A percentile compares a stretch with the other conserved stretches of the same genome.
Conservation (phyloP, 2,797 vertebrate species). For the Oceanodroma leucorhoa region DNA sequence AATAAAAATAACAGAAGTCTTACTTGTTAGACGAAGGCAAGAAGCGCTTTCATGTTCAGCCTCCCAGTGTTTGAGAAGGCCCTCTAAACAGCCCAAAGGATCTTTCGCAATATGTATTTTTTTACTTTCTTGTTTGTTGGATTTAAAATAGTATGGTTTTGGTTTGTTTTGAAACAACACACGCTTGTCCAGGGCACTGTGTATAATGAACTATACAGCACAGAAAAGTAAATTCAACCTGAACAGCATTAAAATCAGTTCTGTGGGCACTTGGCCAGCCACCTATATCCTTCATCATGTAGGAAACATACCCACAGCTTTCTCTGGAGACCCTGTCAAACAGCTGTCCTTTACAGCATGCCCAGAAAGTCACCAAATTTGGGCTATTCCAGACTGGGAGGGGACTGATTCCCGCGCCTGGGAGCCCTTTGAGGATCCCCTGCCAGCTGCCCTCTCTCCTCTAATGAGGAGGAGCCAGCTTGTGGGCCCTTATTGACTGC, state of each 20-base stretch:
- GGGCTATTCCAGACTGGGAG: constrained; percentile 66
- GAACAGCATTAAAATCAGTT: constrained; percentile 65
- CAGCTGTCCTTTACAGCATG: constrained; percentile 68
- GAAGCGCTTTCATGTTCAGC: not conserved
- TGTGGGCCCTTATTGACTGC: constrained; percentile 66
- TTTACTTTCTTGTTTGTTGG: not conserved
- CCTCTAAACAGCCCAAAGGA: not conserved
- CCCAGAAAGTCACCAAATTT: constrained; percentile 70
- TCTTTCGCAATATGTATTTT: not conserved
- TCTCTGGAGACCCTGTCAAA: constrained; percentile 66
- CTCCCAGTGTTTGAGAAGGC: not conserved
- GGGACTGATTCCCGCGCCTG: constrained; percentile 56
- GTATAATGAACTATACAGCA: constrained; percentile 38
- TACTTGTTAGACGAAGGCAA: not conserved
- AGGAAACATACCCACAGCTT: constrained; percentile 66
- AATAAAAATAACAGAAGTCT: not conserved
- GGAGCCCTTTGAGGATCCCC: constrained; percentile 65
- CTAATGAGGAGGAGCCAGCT: constrained; percentile 69
- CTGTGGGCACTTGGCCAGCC: constrained; percentile 63
- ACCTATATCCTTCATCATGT: constrained; percentile 69
- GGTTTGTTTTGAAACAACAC: constrained; percentile 11
- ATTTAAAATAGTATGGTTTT: constrained; percentile 10
- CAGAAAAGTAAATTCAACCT: constrained; percentile 56
- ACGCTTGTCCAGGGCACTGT: not conserved
- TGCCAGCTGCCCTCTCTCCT: constrained; percentile 66